Evolutionary conservation across 2,113 vertebrate genomes (phyloP).

Genomic region (Lepus timidus): DNA sequence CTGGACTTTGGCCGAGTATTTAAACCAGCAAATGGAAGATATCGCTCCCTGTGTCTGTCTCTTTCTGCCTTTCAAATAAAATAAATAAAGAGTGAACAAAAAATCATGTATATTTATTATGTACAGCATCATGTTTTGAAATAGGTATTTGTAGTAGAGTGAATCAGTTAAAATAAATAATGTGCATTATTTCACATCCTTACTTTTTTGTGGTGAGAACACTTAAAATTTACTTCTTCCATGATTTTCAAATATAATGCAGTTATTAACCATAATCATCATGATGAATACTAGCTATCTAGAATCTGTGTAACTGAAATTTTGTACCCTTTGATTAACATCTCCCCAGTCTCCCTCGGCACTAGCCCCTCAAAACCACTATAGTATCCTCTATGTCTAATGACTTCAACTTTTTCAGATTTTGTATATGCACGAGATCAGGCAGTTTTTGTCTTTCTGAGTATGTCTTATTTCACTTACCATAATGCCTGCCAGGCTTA

Average conservation of each 20-base stretch:
- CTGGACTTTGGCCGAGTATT: too few species aligned
- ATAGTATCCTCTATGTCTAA: neutral
- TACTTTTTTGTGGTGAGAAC: too few species aligned
- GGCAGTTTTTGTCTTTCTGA: neutral
- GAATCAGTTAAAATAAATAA: neutral
- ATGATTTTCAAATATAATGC: too few species aligned
- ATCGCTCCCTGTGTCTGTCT: too few species aligned
- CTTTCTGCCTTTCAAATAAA: too few species aligned
- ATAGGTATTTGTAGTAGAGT: neutral
- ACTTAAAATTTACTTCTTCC: neutral
- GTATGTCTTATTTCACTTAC: neutral
- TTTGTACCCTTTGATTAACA: neutral
- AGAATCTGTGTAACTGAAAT: neutral
- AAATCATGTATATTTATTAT: neutral
- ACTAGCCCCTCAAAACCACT: neutral
- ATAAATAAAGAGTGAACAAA: too few species aligned
- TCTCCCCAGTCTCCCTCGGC: neutral
- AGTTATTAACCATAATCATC: neutral
- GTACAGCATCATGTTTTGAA: neutral
- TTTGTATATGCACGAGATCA: neutral
- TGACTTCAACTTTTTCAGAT: neutral
- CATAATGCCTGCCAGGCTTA: neutral
- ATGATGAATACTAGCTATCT: neutral
- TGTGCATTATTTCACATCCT: neutral
- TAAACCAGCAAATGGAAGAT: too few species aligned